These are phyloP conservation scores for Pelmatolapia mariae DNA, from an alignment of 2,113 vertebrate genomes.

Conservation along the genomic window DNA sequence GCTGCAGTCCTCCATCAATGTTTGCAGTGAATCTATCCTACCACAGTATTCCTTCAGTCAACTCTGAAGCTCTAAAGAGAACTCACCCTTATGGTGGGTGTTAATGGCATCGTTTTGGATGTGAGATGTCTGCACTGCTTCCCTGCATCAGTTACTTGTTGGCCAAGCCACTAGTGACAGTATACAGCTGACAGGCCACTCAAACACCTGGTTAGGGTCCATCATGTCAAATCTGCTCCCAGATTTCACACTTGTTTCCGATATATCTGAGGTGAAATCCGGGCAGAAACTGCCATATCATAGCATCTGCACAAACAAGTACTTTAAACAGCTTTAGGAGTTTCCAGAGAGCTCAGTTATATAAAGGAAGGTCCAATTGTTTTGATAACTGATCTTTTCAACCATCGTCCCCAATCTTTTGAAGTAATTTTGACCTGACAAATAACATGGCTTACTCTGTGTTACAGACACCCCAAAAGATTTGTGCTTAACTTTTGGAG, in stretches of 20 bases:
- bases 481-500: accelerated
- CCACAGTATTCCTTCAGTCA: background rate
- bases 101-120: background rate
- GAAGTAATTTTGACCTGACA: background rate
- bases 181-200: accelerated
- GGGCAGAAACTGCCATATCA: background rate
- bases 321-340: background rate
- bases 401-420: background rate
- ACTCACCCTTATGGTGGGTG: accelerated
- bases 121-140: background rate
- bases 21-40: background rate
- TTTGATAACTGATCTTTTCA: background rate
- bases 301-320: background rate
- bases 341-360: background rate
- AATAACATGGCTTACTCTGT: background rate
- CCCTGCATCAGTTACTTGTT: background rate
- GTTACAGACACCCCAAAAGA: background rate
- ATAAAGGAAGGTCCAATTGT: accelerated
- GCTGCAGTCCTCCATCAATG: background rate
- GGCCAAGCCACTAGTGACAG: accelerated
- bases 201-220: background rate
- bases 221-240: background rate
- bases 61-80: background rate
- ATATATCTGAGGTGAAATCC: background rate
- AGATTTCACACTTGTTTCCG: background rate